Evolutionary conservation across 2,113 vertebrate genomes (phyloP).

Genomic region (Mormyrus iriodes): DNA sequence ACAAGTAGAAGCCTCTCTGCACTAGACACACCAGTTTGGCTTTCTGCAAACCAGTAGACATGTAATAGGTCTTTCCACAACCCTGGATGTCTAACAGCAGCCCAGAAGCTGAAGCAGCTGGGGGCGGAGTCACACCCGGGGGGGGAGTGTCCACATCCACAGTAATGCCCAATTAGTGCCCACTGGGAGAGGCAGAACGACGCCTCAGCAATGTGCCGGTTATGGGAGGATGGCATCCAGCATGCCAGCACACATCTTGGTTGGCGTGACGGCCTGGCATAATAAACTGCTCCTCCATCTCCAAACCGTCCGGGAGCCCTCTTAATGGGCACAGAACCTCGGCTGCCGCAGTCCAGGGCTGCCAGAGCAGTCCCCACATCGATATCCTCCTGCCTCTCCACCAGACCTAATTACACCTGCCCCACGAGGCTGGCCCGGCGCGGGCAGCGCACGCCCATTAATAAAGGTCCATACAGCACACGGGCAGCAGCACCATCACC

Average conservation of each 20-base stretch:
- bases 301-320: slow-evolving; percentile 41
- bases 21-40: not conserved
- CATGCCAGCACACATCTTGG: not conserved
- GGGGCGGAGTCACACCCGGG: not conserved
- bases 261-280: not conserved
- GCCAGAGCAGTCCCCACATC: slow-evolving; percentile 31
- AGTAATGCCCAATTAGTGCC: not conserved
- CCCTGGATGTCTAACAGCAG: not conserved
- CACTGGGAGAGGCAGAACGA: not conserved
- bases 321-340: slow-evolving; percentile 49
- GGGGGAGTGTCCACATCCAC: not conserved
- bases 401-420: slow-evolving; percentile 59
- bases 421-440: slow-evolving; percentile 53
- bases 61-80: not conserved
- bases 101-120: too few relatives aligned
- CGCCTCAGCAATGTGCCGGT: not conserved
- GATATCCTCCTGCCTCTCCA: slow-evolving; percentile 40
- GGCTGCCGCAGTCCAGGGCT: slow-evolving; percentile 31
- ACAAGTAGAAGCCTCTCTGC: not conserved
- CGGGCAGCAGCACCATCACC: slow-evolving; percentile 59
- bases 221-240: not conserved
- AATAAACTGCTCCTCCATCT: slow-evolving; percentile 38
- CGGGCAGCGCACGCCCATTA: slow-evolving; percentile 49
- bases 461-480: slow-evolving; percentile 58
- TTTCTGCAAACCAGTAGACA: not conserved